Base-by-base conservation (phyloP, 2,113 vertebrate species). In the Typhlomys cinereus region DNA sequence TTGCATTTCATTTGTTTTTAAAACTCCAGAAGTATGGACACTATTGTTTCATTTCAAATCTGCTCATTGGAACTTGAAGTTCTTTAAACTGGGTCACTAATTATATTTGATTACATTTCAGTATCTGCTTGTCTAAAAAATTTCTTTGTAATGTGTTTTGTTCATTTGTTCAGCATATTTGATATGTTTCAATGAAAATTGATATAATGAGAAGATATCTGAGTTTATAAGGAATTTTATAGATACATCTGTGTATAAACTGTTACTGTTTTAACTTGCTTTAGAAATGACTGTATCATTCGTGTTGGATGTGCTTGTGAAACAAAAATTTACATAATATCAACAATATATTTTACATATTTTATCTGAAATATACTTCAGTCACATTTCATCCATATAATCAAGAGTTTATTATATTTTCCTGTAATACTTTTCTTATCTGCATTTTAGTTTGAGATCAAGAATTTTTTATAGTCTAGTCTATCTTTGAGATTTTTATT, bases 231-330 rank as follows among this genome's bases (percentile, higher is more conserved):
- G 21, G 2, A 89, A 78, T 31, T 80, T 62, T 67, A 46, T 31
- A 82, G n/a, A 91, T 44, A 5, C 7, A 8, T 82, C 2, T 70
- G 31, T 52, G 27, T 86, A 31, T 39, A 87, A 83, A 11, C 13
- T 62, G 36, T 78, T 2, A 81, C 66, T 89, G 66, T 71, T 91
- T 69, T 52, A 93, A 74, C 13, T 73, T 90, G 76, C 69, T 93
- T 85, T 96, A 39, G 48, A 86, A 86, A 86, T 94, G 59, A 88
- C 20, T 48, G 29, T 91, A 92, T 21, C 69, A 85, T 88, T 82
- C 94, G 50, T 90, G 15, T 85, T 67, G 17, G 31, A 7, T 67
- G 4, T 74, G 8, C 80, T 2, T 91, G 59, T 25, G 84, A 88
- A 90, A 67, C 41, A 92, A 78, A 84, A 70, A 50, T 2, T 34